Conservation (phyloP, 2,888 invertebrate genomes). For the Desoria tigrina region DNA sequence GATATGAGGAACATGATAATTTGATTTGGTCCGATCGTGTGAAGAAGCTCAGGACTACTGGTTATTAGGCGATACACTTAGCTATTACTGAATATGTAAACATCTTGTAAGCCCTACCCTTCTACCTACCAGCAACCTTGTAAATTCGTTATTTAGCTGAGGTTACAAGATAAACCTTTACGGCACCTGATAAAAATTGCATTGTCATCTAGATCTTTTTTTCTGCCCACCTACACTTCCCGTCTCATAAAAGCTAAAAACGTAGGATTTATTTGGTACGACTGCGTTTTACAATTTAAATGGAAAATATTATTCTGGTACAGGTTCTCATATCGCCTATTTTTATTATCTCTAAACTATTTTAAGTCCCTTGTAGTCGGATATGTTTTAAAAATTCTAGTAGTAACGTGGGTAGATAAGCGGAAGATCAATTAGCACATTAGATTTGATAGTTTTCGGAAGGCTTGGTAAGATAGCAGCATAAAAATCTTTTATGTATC, state of each 20-base stretch:
- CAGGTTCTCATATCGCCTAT: too few species aligned
- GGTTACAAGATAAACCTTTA: constrained; percentile 3
- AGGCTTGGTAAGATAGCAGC: too few species aligned
- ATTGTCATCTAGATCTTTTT: constrained; percentile 6
- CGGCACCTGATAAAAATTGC: constrained; percentile 15
- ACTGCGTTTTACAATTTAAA: neutral
- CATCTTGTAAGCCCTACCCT: constrained; percentile 19
- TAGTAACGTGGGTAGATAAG: too few species aligned
- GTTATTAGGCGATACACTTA: constrained; percentile 23
- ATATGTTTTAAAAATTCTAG: too few species aligned
- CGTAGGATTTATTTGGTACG: neutral
- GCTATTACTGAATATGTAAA: constrained; percentile 18
- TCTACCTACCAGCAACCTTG: constrained; percentile 10
- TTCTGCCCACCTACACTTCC: constrained; percentile 6
- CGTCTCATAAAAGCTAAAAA: neutral
- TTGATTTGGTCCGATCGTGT: neutral
- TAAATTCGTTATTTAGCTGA: constrained; percentile 4
- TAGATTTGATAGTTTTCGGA: too few species aligned
- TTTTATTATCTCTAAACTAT: too few species aligned
- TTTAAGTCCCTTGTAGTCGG: too few species aligned
- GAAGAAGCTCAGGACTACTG: constrained; percentile 1
- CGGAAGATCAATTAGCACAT: too few species aligned
- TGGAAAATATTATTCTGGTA: too few species aligned
- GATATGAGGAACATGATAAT: neutral
- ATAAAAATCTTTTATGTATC: too few species aligned